Base-by-base conservation (phyloP, 1,140 invertebrate genomes). In the Cherax quadricarinatus region DNA sequence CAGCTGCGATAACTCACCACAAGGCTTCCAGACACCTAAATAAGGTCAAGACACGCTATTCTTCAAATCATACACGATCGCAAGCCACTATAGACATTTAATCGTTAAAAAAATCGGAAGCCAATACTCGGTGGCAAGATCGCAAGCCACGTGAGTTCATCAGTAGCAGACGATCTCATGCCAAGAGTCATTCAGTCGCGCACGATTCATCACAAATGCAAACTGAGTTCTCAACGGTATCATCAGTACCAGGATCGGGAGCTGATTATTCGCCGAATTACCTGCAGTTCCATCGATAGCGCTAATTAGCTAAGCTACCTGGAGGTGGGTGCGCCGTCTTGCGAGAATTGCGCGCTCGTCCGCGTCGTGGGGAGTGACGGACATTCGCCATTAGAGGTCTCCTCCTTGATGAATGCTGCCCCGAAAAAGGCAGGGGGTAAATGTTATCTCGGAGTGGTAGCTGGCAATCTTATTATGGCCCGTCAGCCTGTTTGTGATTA, bases 371-470 rank as follows among this genome's bases (percentile, higher is more conserved):
- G 6, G 3, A 75, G n/a, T 75, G 70, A 75, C 70, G 30, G 70
- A 75, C 70, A 75, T 10, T 30, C 70, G 12, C n/a, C 70, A 30
- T 75, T n/a, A 75, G 6, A n/a, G 70, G 9, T 30, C n/a, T 30
- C n/a, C 24, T 30, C 12, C 16, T 75, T 75, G 70, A 75, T 75
- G 70, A 75, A 75, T 75, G 70, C 24, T 75, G 21, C 70, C 70
- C 70, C 70, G n/a, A 75, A 30, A 75, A 75, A n/a, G 70, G 9
- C 12, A 30, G 70, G 70, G n/a, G 70, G 70, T 75, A 30, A 24
- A 75, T 24, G 7, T 75, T 75, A 75, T 75, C 70, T 75, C n/a
- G 24, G n/a, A 75, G 24, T 75, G 70, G 70, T 75, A 75, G 70
- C 70, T 12, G 7, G 24, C 9, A 41, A 75, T 75, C 70, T 75